Conservation (phyloP, 1,140 invertebrate genomes). For the Mycetomoellerius zeteki region DNA sequence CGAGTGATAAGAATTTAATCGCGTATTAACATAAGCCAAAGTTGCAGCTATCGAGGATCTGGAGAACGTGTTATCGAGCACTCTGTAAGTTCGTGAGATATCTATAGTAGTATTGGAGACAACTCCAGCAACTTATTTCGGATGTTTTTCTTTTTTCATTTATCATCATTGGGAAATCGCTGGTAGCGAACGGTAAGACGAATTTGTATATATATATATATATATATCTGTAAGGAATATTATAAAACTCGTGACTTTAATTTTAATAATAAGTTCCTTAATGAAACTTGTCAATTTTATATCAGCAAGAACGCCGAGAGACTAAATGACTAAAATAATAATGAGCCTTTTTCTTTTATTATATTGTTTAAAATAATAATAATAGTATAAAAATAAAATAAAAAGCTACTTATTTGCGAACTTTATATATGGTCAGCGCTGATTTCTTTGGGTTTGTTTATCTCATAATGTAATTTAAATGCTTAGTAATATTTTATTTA, state of each 20-base stretch:
- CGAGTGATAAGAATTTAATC: constrained; percentile 77
- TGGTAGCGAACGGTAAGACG: neutral
- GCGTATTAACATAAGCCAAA: constrained; percentile 73
- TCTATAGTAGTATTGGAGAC: constrained; percentile 3
- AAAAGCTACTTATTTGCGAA: neutral
- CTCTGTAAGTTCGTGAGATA: constrained; percentile 38
- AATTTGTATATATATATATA: constrained; percentile 10
- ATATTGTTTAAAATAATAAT: neutral
- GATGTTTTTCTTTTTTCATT: neutral
- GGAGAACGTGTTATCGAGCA: constrained; percentile 52
- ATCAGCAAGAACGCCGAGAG: neutral
- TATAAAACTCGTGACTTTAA: neutral
- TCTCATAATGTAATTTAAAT: too few relatives aligned
- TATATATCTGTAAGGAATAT: neutral
- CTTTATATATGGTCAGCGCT: neutral
- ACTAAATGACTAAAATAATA: neutral
- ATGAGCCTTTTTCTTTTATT: too few relatives aligned
- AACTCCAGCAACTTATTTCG: constrained; percentile 40
- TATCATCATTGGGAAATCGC: constrained; percentile 1
- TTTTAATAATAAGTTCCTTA: constrained; percentile 38
- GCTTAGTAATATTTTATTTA: too few relatives aligned
- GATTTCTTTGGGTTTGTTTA: too few relatives aligned
- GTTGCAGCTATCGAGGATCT: constrained; percentile 59
- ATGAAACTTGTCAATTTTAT: constrained; percentile 29
- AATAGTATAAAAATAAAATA: neutral